Percentiles rank a stretch among this genome's conserved stretches.
phyloP scores from a whole-genome alignment of 2,113 vertebrate species.

The Sardina pilchardus region DNA sequence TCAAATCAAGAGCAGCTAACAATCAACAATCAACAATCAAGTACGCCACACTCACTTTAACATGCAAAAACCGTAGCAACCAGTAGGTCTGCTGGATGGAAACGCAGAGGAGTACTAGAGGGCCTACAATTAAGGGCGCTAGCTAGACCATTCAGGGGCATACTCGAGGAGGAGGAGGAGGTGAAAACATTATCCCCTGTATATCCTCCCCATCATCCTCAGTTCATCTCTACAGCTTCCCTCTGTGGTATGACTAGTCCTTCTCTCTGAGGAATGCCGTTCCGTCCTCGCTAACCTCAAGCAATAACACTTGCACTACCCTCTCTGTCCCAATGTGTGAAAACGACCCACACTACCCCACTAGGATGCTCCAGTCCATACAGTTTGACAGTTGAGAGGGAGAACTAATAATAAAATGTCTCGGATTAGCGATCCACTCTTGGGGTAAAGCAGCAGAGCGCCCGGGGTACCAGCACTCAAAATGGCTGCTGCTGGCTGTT shows the following conservation, averaged over 20 bases:
- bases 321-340: no score
- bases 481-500: neutral
- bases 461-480: neutral
- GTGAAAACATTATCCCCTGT: neutral
- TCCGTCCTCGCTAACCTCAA: neutral
- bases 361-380: neutral
- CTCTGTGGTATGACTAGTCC: no score
- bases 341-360: neutral
- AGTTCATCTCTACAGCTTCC: no score
- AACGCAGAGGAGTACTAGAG: neutral
- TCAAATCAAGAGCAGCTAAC: no score
- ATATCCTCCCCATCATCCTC: neutral
- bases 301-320: neutral
- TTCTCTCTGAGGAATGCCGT: neutral
- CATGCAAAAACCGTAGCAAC: neutral
- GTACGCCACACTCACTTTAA: no score
- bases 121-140: neutral
- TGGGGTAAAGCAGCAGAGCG: neutral
- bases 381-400: neutral
- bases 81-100: neutral
- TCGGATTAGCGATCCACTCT: neutral
- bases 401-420: neutral
- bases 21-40: no score
- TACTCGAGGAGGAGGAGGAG: neutral
- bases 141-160: neutral